phyloP scores from a whole-genome alignment of 2,888 invertebrate species.

The Anticlea derivata region DNA sequence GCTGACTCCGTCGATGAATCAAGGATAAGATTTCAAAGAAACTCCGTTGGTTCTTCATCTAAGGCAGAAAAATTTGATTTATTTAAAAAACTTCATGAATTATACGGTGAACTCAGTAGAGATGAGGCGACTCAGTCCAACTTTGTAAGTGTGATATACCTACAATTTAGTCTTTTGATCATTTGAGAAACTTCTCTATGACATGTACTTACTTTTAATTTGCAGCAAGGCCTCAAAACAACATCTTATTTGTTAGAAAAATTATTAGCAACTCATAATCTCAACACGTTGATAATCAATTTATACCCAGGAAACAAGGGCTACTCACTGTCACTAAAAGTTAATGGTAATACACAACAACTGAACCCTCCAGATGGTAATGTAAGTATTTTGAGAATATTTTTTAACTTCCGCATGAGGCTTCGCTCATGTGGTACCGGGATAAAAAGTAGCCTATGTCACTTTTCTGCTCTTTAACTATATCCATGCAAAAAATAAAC shows the following conservation, averaged over 20 bases:
- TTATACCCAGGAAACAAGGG: constrained; percentile 96
- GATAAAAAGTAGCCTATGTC: too few relatives aligned
- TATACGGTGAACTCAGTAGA: constrained; percentile 75
- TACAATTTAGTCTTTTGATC: too few relatives aligned
- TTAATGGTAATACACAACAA: constrained; percentile 81
- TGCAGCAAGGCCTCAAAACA: constrained; percentile 84
- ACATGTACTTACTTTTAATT: constrained; percentile 36
- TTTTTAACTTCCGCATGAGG: too few relatives aligned
- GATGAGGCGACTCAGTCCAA: constrained; percentile 74
- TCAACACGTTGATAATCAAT: constrained; percentile 95
- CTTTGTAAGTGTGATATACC: constrained; percentile 70
- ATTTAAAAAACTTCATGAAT: constrained; percentile 78
- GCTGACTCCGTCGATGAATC: constrained; percentile 78
- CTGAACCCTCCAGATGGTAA: constrained; percentile 72
- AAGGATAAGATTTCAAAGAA: constrained; percentile 76
- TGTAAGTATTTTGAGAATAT: constrained; percentile 55
- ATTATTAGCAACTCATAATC: constrained; percentile 91
- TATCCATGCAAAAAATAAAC: too few relatives aligned
- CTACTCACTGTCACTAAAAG: constrained; percentile 88
- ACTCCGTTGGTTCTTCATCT: constrained; percentile 63
- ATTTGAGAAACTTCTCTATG: neutral
- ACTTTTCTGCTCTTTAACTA: too few relatives aligned
- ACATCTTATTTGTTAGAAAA: constrained; percentile 92
- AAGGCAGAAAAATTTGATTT: constrained; percentile 77
- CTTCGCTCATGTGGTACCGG: too few relatives aligned